phyloP scores from a whole-genome alignment of 2,797 vertebrate species.

The Jordanella pulchra region DNA sequence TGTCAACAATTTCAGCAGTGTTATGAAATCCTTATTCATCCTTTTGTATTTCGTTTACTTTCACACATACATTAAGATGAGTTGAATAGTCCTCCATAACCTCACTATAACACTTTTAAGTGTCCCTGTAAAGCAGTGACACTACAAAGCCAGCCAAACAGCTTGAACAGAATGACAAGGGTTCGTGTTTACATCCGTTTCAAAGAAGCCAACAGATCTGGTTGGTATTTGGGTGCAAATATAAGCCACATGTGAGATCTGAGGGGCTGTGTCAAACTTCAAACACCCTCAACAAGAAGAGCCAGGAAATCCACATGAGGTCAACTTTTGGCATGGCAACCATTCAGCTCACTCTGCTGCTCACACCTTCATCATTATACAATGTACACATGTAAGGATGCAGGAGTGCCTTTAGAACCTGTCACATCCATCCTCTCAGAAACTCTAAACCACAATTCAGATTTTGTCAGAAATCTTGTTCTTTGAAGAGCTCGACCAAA shows the following conservation, averaged over 20 bases:
- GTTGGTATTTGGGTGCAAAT: constrained; percentile 64
- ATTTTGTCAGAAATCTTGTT: constrained; percentile 25
- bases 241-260: constrained; percentile 74
- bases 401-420: constrained; percentile 22
- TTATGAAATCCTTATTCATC: constrained; percentile 52
- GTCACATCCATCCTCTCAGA: constrained; percentile 49
- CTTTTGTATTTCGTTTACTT: constrained; percentile 39
- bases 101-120: constrained; percentile 34
- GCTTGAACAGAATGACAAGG: constrained; percentile 35
- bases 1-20: constrained; percentile 38
- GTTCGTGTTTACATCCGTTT: constrained; percentile 67
- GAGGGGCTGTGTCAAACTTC: constrained; percentile 61
- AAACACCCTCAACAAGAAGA: constrained; percentile 51
- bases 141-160: constrained; percentile 51
- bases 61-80: constrained; percentile 27
- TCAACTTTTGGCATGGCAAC: constrained; percentile 58
- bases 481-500: constrained; percentile 35
- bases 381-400: constrained; percentile 22
- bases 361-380: constrained; percentile 54
- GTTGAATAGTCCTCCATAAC: constrained; percentile 35
- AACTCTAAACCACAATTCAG: constrained; percentile 35
- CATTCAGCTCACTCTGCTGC: constrained; percentile 42
- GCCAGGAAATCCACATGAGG: constrained; percentile 61
- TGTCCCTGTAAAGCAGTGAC: constrained; percentile 38
- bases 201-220: constrained; percentile 65